Base-by-base conservation (phyloP, 2,113 vertebrate species). In the Mormoops blainvillei region DNA sequence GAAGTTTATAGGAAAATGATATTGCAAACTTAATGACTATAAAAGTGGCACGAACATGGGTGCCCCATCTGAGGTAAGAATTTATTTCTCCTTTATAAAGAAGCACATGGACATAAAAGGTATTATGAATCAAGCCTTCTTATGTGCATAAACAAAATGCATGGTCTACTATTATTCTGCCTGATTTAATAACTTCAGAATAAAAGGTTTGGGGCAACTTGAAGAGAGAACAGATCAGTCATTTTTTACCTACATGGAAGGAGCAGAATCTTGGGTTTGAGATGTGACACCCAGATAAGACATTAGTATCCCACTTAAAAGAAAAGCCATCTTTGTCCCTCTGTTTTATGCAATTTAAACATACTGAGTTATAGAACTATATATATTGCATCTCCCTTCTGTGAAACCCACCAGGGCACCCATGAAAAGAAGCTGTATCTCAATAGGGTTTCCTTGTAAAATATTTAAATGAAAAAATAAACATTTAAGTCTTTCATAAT, bases 401-500 rank as follows among this genome's bases (percentile, higher is more conserved):
- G 93, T 86, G 95, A 90, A 65, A 77, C 85, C 33, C 97, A 97
- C 94, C 31, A 92, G 78, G 91, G 93, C 38, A 96, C 48, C 33
- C 96, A 91, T 78, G 97, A 97, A 97, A 98, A 97, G 94, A 97
- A 97, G 68, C 97, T 94, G 45, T 26, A 97, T 87, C 91, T 94
- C 90, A 78, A 68, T 96, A 87, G 96, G 87, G 36, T 95, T 96
- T 97, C 83, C 89, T 97, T 98, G 91, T 96, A 97, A 98, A 98
- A 96, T 97, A 98, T 97, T 98, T 98, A 96, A 94, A 94, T 94
- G 84, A 96, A 98, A 98, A 86, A 97, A 92, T 93, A 93, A 65
- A 74, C 82, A 81, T 97, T 98, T 96, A 95, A 98, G 95, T 45
- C 94, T 97, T 96, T 50, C 65, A 87, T 71, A 95, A 96, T 89